Percentiles rank a stretch among this genome's conserved stretches.
Evolutionary conservation across 2,113 vertebrate species (phyloP).

Genomic region (Gracilinanus agilis): DNA sequence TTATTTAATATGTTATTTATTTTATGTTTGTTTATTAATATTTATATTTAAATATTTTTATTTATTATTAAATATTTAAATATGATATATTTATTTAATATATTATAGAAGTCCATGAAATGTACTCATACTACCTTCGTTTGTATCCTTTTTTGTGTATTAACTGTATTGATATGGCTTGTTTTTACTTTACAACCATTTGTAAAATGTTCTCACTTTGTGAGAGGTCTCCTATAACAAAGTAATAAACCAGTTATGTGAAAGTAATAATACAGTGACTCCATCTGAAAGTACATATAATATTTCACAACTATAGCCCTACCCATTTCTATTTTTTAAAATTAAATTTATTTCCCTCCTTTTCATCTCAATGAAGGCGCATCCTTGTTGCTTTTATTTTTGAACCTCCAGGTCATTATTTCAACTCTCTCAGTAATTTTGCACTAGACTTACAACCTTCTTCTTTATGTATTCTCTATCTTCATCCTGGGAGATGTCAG

Average conservation of each 20-base stretch:
- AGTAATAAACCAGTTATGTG: background rate
- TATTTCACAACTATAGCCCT: background rate
- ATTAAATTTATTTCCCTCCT: background rate
- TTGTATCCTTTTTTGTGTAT: background rate
- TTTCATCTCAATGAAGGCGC: background rate
- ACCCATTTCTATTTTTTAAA: background rate
- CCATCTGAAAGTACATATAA: background rate
- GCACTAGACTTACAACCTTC: background rate
- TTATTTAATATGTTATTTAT: too few relatives aligned
- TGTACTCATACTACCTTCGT: background rate
- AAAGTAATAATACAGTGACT: background rate
- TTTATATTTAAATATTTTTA: too few relatives aligned
- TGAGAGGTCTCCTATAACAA: background rate
- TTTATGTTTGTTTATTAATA: too few relatives aligned
- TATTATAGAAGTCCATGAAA: background rate
- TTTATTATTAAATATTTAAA: too few relatives aligned
- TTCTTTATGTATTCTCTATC: background rate
- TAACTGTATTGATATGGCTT: background rate
- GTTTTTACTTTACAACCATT: background rate
- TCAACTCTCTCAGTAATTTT: background rate
- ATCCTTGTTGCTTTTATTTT: background rate
- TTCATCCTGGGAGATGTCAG: background rate
- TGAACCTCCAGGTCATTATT: background rate
- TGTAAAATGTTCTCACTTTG: background rate
- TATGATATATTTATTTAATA: constrained; percentile 9